These are phyloP conservation scores for Panagrolaimus sp. DNA, from an alignment of 1,140 invertebrate genomes.

Conservation along the genomic window DNA sequence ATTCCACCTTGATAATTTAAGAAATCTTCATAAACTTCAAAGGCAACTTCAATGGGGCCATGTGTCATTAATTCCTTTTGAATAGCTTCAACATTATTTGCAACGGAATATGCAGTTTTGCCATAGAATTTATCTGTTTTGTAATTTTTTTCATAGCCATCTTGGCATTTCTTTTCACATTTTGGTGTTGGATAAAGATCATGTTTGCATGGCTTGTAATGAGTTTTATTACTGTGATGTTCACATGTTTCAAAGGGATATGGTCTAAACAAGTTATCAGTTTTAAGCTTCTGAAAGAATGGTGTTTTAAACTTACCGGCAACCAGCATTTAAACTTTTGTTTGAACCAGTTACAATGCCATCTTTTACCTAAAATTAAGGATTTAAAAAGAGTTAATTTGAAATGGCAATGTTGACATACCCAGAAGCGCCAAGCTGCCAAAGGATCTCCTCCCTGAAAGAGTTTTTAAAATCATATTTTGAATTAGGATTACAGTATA, in stretches of 20 bases:
- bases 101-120: slow-evolving; percentile 68
- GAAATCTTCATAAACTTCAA: slow-evolving; percentile 81
- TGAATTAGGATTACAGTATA: too few species aligned
- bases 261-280: too few species aligned
- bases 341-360: slow-evolving; percentile 72
- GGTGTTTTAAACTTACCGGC: too few species aligned
- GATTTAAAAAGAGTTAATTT: too few species aligned
- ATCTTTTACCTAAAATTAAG: slow-evolving; percentile 25
- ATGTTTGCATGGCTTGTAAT: slow-evolving; percentile 59
- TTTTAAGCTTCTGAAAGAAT: too few species aligned
- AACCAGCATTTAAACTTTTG: slow-evolving; percentile 71
- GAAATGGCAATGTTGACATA: too few species aligned
- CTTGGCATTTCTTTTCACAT: slow-evolving; percentile 69
- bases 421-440: slow-evolving; percentile 65
- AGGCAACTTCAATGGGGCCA: slow-evolving; percentile 82
- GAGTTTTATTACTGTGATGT: slow-evolving; percentile 74
- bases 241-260: slow-evolving; percentile 76
- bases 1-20: slow-evolving; percentile 67
- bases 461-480: too few species aligned
- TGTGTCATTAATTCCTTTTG: slow-evolving; percentile 75
- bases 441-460: slow-evolving; percentile 63
- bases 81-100: slow-evolving; percentile 67
- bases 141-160: slow-evolving; percentile 68
- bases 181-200: slow-evolving; percentile 64
- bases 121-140: slow-evolving; percentile 72